Evolutionary conservation across 2,888 invertebrate species (phyloP).

Genomic region (Rhogogaster chlorosoma): DNA sequence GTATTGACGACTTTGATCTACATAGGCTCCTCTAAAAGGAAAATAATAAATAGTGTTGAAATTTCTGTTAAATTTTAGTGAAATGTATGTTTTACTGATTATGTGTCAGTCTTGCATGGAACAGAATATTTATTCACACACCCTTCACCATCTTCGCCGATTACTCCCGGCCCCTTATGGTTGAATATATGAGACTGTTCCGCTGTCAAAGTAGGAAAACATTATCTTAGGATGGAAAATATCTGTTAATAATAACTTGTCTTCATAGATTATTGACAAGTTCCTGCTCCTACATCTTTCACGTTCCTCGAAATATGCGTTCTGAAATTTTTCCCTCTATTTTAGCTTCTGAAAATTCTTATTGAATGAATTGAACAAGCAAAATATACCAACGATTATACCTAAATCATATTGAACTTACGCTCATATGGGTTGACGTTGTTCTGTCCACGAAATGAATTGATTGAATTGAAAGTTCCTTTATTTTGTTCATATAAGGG

Average conservation of each 20-base stretch:
- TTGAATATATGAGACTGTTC: slow-evolving; percentile 71
- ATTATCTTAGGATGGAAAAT: not conserved
- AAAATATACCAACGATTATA: not conserved
- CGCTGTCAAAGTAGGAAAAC: slow-evolving; percentile 19
- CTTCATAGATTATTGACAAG: not conserved
- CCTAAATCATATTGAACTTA: slow-evolving; percentile 59
- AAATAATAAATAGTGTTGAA: not conserved
- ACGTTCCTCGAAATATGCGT: not conserved
- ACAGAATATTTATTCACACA: slow-evolving; percentile 58
- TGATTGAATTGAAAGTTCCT: slow-evolving; percentile 62
- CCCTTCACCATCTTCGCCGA: slow-evolving; percentile 64
- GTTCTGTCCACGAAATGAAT: slow-evolving; percentile 63
- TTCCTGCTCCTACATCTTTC: not conserved
- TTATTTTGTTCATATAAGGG: slow-evolving; percentile 70
- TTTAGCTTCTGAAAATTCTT: not conserved
- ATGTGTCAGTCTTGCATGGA: not conserved
- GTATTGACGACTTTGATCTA: slow-evolving; percentile 62
- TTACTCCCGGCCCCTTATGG: slow-evolving; percentile 69
- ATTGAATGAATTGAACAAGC: not conserved
- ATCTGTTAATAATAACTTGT: not conserved
- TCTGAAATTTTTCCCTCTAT: not conserved
- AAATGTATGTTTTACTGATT: not conserved
- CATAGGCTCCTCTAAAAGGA: slow-evolving; percentile 57
- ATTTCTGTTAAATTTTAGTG: not conserved
- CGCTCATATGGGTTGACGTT: slow-evolving; percentile 68